Base-by-base conservation (phyloP, 2,113 vertebrate genomes). In the Lepisosteus osseus region DNA sequence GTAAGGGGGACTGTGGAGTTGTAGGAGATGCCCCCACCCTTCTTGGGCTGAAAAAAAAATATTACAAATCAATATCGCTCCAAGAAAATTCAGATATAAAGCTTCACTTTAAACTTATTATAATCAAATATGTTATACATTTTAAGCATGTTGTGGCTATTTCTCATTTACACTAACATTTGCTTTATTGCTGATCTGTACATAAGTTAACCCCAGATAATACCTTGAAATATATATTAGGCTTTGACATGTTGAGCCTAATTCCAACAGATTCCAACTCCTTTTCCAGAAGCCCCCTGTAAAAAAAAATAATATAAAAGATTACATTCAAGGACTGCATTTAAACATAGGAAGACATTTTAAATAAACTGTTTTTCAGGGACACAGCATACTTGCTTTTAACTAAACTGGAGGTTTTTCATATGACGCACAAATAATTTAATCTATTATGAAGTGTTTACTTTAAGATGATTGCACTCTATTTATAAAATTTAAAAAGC, bases 171-270 rank as follows among this genome's bases (percentile, higher is more conserved):
- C 29, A 29, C 29, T 29, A 29, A 29, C 29, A 29, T 29, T 29
- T 29, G 29, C 29, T 29, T 29, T 29, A 29, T 29, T 29, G 29
- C 29, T 29, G 29, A 29, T 29, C 29, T 29, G 29, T 29, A 1
- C 1, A 29, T 29, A 29, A 29, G 29, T 29, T 29, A 29, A 29
- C 29, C 29, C 29, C 29, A 29, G 29, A 57, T n/a, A 77, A 79
- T 86, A 99, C 97, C 96, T 99, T 99, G 87, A 98, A 99, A 87
- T 99, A 99, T 88, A 99, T 98, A 86, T 99, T 99, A 70, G 97
- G 97, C 84, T 97, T 99, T 13, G 62, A 82, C 61, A 94, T 91
- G 88, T 99, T 99, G 67, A 99, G 95, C 62, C 97, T 89, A 83
- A 99, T 99, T 44, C 97, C 97, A 45, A 99, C 97, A 0, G 97